Base-by-base conservation (phyloP, 2,888 invertebrate species). In the Cephonodes hylas region DNA sequence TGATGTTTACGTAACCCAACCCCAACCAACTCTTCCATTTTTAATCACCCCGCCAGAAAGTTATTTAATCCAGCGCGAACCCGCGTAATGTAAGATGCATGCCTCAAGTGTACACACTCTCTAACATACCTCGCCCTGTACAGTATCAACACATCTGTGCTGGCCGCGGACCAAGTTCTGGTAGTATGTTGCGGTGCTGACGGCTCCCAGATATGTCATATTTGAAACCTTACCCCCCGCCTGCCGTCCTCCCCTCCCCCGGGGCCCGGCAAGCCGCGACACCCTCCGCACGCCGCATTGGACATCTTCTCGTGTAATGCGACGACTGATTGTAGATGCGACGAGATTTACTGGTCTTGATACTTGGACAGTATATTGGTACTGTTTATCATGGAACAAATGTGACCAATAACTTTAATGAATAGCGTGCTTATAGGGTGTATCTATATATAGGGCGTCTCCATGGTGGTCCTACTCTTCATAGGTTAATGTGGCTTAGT, bases 181-280 rank as follows among this genome's bases (percentile, higher is more conserved):
- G 80, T 76, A 79, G 81, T 80, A 82, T 84, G 85, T 85, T 85
- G 88, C 84, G 86, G 86, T 77, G 85, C 77, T 88, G 89, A 88
- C 88, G 85, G 83, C 83, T 86, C 84, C 84, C 85, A 89, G 89
- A 90, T 89, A 88, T 88, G 89, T 91, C 90, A 89, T 89, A 90
- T 89, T 88, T 83, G 86, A 84, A 78, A 77, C 78, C 78, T 75
- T 15, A 67, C 74, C 67, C 67, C 64, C 63, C 66, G 64, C 38
- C 38, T 3, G 3, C 3, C 38, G 13, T 38, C 38, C 3, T 65
- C 67, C 68, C 60, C 64, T 66, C 72, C 66, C 69, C 70, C 72
- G 68, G 66, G 58, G 34, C 44, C 58, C 38, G n/a, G 61, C 71
- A 65, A 66, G 67, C 69, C 68, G 63, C 64, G 62, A 63, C 68